These are phyloP conservation scores for Dinomys branickii DNA, from an alignment of 2,113 vertebrate genomes.

Conservation along the genomic window DNA sequence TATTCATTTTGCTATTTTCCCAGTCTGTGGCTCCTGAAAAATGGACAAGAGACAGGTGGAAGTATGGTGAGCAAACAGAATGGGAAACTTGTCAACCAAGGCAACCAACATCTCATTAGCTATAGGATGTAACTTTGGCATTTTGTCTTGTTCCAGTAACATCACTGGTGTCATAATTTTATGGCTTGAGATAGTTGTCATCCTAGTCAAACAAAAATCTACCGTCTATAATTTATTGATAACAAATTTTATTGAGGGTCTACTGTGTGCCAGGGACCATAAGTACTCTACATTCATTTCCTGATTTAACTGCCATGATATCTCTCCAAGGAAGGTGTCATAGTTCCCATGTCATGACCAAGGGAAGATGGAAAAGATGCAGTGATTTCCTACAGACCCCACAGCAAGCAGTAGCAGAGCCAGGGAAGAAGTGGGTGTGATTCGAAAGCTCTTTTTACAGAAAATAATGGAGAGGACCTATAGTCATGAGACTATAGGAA, in stretches of 20 bases:
- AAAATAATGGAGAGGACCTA: too few species aligned
- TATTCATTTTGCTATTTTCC: slow-evolving; percentile 3
- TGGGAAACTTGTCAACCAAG: not conserved
- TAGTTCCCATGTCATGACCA: not conserved
- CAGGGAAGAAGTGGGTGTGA: not conserved
- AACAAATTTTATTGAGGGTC: not conserved
- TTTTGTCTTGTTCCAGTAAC: not conserved
- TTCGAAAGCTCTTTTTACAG: not conserved
- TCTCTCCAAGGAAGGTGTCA: not conserved
- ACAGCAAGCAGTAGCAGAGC: not conserved
- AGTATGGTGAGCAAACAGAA: not conserved
- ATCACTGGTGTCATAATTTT: not conserved
- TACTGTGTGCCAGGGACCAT: not conserved
- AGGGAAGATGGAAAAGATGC: not conserved
- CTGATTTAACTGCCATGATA: not conserved
- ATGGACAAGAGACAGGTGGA: not conserved
- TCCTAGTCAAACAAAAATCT: not conserved
- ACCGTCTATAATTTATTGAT: not conserved
- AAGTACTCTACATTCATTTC: not conserved
- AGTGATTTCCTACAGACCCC: not conserved
- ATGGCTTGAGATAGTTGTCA: not conserved
- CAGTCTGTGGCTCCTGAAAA: not conserved
- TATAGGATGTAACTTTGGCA: not conserved
- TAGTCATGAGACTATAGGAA: not conserved
- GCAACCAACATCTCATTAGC: not conserved